Percentiles rank a stretch among this genome's conserved stretches.
Conservation (phyloP, 2,797 vertebrate genomes). For the Chrysocyon brachyurus region DNA sequence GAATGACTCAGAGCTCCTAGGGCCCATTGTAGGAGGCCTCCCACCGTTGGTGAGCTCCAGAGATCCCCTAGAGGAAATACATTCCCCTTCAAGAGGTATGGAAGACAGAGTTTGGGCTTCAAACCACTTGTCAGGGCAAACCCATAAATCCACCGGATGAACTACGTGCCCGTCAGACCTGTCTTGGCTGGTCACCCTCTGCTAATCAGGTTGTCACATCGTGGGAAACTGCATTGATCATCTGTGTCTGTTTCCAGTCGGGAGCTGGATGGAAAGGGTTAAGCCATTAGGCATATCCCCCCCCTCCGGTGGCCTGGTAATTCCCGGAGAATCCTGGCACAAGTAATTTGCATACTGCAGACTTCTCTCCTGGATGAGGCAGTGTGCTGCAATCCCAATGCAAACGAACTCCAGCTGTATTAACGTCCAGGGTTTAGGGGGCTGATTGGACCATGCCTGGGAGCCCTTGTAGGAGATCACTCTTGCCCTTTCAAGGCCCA, state of each 20-base stretch:
- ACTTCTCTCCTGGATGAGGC: background rate
- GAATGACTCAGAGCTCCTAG: background rate
- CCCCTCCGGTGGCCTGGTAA: background rate
- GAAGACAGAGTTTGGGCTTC: background rate
- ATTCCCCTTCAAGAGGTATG: background rate
- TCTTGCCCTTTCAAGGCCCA: background rate
- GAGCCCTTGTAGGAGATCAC: background rate
- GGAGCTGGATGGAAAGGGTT: constrained; percentile 29
- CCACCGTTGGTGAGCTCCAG: background rate
- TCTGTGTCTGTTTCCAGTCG: background rate
- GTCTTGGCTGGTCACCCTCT: background rate
- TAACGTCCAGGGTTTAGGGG: background rate
- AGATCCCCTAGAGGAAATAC: background rate
- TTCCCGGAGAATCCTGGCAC: constrained; percentile 51
- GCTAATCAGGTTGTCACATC: background rate
- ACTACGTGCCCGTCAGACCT: background rate
- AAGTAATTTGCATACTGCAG: constrained; percentile 63
- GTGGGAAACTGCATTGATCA: background rate
- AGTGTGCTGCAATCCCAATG: background rate
- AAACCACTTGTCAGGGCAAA: background rate
- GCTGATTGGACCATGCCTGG: background rate
- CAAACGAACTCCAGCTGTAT: constrained; percentile 25
- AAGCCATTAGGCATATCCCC: background rate
- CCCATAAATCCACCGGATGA: fast-evolving
- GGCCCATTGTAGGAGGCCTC: background rate